Base-by-base conservation (phyloP, 2,797 vertebrate genomes). In the Neoniphon sammara region DNA sequence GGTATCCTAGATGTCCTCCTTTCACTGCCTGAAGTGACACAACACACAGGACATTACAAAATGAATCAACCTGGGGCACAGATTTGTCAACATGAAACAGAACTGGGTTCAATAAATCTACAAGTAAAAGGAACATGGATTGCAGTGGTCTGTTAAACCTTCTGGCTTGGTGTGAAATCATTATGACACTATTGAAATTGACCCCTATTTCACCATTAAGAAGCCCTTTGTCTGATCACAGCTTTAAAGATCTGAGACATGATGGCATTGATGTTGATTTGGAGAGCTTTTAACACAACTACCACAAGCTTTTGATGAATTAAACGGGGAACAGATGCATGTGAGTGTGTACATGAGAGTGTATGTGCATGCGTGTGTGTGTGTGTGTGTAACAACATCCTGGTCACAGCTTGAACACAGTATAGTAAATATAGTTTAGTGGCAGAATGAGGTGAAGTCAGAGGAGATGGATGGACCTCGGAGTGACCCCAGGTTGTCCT, bases 1-100 rank as follows among this genome's bases (percentile, higher is more conserved):
- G 97, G 93, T 86, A 97, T 94, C 94, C 96, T 96, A 85, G 96
- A 96, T 53, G 95, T 94, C 89, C 95, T 96, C 88, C 94, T 96
- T 94, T 98, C 96, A 93, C 94, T 96, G 88, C 96, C 97, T 99
- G 92, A 88, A 94, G 92, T 93, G 44, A 80, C 23, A 52, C 55
- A 74, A 69, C 1, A 70, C 12, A 68, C 36, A 70, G 66, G 46
- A 84, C 61, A 84, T 77, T 85, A 88, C 83, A 88, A 89, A 79
- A 83, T 88, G 83, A 80, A 88, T 80, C 82, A 83, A 90, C 80
- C 88, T 87, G 80, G 93, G 90, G 89, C 80, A 82, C 91, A 12
- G 20, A 3, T 52, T 66, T 36, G 60, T 47, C 47, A 75, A 67
- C 47, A n/a, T 21, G 11, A 20, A 23, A 23, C 2, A 27, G 20